A percentile compares a stretch with the other conserved stretches of the same genome.
Evolutionary conservation across 92 coral and sea anemone genomes (phyloP).

Genomic region (Epizoanthus stellaris): DNA sequence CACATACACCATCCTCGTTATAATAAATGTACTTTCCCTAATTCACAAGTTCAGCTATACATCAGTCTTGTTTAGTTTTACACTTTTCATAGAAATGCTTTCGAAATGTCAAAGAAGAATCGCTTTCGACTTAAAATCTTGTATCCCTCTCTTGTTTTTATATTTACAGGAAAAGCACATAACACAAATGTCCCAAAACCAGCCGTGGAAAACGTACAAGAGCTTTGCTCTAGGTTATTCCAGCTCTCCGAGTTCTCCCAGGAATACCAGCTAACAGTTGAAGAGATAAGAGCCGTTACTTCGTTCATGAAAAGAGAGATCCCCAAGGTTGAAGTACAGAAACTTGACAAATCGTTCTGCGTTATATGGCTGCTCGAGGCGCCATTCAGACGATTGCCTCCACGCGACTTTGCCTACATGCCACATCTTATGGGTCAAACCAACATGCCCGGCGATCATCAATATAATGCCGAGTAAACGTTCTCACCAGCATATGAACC

Average conservation of each 20-base stretch:
- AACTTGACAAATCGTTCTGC: constrained; percentile 5
- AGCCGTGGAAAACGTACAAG: background rate
- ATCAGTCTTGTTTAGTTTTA: too few species aligned
- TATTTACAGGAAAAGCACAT: background rate
- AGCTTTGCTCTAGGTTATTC: constrained; percentile 1
- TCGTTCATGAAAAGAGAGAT: constrained; percentile 7
- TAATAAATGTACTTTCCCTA: too few species aligned
- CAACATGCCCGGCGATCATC: constrained; percentile 16
- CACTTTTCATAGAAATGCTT: too few species aligned
- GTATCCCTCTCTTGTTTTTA: background rate
- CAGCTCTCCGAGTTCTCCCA: background rate
- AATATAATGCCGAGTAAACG: background rate
- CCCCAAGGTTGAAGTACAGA: constrained; percentile 28
- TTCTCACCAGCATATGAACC: constrained; percentile 16
- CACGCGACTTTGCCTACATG: background rate
- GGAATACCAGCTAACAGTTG: background rate
- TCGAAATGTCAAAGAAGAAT: too few species aligned
- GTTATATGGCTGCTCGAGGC: background rate
- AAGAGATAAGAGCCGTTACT: constrained; percentile 19
- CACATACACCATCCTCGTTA: too few species aligned
- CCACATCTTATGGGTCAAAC: constrained; percentile 23
- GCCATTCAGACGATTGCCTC: background rate
- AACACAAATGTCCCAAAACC: background rate
- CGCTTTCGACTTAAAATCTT: background rate
- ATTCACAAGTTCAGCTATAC: too few species aligned